Evolutionary conservation across 2,797 vertebrate species (phyloP), one percentile per base, ranked within the genome.

Genomic region (Rhinogobio ventralis): DNA sequence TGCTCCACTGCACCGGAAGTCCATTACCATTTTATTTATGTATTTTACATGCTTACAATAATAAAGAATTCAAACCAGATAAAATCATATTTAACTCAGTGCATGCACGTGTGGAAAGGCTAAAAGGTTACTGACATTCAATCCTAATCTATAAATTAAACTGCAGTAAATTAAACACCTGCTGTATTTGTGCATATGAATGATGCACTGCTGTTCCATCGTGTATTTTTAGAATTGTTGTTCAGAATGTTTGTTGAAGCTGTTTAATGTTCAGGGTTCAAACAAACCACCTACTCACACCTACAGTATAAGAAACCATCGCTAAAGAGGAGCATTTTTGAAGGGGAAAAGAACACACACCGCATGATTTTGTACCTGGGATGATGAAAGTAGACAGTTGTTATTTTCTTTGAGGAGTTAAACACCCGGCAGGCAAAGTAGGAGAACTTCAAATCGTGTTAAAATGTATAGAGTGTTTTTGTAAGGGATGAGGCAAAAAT

Each of bases 361-460:
- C 0, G n/a, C 60, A 83, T 51, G 60, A 51, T 76, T 75, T 53
- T 69, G 49, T 78, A 49, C 71, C 28, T 15, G 19, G 17, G 25
- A 84, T 84, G 64, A 84, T 84, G 74, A 84, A 84, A 84, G 82
- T 17, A 78, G 82, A 69, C 74, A 84, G 74, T 57, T 77, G 72
- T 68, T 77, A 55, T 78, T 69, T 64, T 57, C 73, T 78, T 19
- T 78, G 64, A 68, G 68, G 62, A 67, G 60, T 76, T 76, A 77
- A 77, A 69, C 36, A 46, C 82, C 82, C 74, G 2, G 64, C 33
- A 75, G 74, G 74, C 82, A 57, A 84, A 84, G 66, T 23, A 69
- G 25, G 64, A 42, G 33, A 78, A 78, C 82, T 77, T 84, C 74
- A 77, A 46, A 84, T 77, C 74, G 0, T 69, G 49, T 84, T 84